These are phyloP conservation scores for Parelbella ahira DNA, from an alignment of 2,888 invertebrate species.

Conservation along the genomic window DNA sequence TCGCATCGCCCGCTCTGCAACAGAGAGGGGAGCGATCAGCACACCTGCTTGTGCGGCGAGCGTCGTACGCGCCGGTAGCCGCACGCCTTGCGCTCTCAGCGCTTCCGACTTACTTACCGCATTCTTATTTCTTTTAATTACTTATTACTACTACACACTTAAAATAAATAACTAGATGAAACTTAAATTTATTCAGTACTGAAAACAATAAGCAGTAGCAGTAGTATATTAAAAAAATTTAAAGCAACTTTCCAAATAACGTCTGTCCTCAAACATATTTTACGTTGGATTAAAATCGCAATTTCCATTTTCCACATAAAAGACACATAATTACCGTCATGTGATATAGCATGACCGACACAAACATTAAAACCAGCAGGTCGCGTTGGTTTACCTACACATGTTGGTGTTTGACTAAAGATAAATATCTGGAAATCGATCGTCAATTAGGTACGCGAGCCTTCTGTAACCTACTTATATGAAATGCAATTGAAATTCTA, in stretches of 20 bases:
- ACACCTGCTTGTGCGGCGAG: constrained; percentile 64
- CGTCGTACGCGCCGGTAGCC: constrained; percentile 35
- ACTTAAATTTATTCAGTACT: too few relatives aligned
- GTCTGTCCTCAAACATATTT: constrained; percentile 4
- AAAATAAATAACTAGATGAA: too few relatives aligned
- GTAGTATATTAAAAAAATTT: too few relatives aligned
- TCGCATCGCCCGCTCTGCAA: constrained; percentile 78
- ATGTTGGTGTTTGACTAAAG: constrained; percentile 28
- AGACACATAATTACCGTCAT: constrained; percentile 22
- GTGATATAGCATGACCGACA: constrained; percentile 25
- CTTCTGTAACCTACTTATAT: constrained; percentile 3
- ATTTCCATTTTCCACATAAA: constrained; percentile 17
- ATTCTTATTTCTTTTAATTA: too few relatives aligned
- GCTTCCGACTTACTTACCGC: constrained; percentile 4
- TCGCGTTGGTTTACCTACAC: constrained; percentile 10
- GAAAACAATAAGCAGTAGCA: too few relatives aligned
- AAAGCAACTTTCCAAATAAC: constrained; percentile 41
- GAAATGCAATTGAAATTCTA: neutral
- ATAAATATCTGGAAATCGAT: constrained; percentile 55
- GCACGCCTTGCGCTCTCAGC: constrained; percentile 21
- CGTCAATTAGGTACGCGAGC: constrained; percentile 32
- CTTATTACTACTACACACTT: too few relatives aligned
- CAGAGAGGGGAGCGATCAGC: constrained; percentile 67
- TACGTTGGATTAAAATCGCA: constrained; percentile 21
- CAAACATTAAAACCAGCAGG: constrained; percentile 20